A percentile compares a stretch with the other conserved stretches of the same genome.
These are phyloP conservation scores for Hydrozoanthus tunicans DNA, from an alignment of 64 coral and sea anemone species.

Conservation along the genomic window DNA sequence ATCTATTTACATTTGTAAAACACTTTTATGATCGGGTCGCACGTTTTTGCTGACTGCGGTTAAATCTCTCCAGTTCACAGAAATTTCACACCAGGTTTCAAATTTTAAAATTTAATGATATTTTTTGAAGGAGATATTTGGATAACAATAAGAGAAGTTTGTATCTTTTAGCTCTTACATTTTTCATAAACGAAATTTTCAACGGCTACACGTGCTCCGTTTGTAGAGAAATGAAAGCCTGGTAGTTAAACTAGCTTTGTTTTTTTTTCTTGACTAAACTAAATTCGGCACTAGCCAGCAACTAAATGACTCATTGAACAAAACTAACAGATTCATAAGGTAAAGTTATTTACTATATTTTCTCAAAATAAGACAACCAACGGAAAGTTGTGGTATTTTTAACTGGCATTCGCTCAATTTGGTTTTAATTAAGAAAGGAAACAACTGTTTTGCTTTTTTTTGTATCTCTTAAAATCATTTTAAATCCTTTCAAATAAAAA, in stretches of 20 bases:
- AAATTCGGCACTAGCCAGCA: not conserved
- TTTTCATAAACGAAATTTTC: not conserved
- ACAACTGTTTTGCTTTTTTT: slow-evolving; percentile 17
- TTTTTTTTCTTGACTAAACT: slow-evolving; percentile 17
- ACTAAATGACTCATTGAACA: not conserved
- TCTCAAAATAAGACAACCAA: slow-evolving; percentile 39
- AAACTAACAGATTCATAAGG: not conserved
- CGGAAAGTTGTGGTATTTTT: not conserved
- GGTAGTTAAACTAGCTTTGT: not conserved
- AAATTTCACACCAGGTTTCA: slow-evolving; percentile 19
- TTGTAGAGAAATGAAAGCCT: too few species aligned
- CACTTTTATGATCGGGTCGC: slow-evolving; percentile 40
- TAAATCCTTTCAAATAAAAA: slow-evolving; percentile 65
- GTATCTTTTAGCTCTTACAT: not conserved
- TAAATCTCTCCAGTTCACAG: slow-evolving; percentile 1
- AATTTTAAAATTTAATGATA: slow-evolving; percentile 43
- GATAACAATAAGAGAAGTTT: slow-evolving; percentile 15
- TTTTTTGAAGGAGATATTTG: slow-evolving; percentile 7
- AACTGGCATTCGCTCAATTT: slow-evolving; percentile 42
- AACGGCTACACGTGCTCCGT: slow-evolving; percentile 9
- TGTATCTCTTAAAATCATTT: slow-evolving; percentile 37
- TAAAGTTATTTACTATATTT: slow-evolving; percentile 21
- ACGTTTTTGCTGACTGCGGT: slow-evolving; percentile 47
- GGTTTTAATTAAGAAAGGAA: slow-evolving; percentile 4
- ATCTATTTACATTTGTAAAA: slow-evolving; percentile 66